Percentiles rank a stretch among this genome's conserved stretches.
phyloP scores from a whole-genome alignment of 35 echinoderm and acorn worm genomes.

The Ptychodera flava region DNA sequence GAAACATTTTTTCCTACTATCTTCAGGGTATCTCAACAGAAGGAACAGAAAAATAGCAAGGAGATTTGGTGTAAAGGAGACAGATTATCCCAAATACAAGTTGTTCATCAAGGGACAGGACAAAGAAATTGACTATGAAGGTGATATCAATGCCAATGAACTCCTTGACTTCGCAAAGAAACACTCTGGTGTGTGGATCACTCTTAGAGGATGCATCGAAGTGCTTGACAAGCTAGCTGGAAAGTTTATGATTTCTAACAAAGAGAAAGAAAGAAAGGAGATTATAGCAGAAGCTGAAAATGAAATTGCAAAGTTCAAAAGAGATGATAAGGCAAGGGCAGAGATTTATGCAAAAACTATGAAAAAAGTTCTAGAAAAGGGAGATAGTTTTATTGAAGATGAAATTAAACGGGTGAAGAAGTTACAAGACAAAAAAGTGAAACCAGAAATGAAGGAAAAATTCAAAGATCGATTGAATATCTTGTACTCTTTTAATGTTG shows the following conservation, averaged over 20 bases:
- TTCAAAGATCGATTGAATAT: constrained; percentile 69
- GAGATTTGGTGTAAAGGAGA: constrained; percentile 40
- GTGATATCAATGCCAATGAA: constrained; percentile 29
- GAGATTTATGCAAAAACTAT: constrained; percentile 55
- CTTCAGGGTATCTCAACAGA: constrained; percentile 63
- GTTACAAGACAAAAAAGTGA: constrained; percentile 40
- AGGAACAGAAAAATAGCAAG: constrained; percentile 53
- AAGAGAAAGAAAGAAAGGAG: constrained; percentile 9
- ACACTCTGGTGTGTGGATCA: constrained; percentile 45
- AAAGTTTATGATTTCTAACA: constrained; percentile 15
- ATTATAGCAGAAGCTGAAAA: constrained; percentile 30
- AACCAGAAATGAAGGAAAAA: constrained; percentile 28
- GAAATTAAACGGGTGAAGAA: constrained; percentile 52
- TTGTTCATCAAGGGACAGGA: constrained; percentile 46
- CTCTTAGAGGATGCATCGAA: constrained; percentile 41
- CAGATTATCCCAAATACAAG: constrained; percentile 45
- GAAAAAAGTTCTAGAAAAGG: constrained; percentile 63
- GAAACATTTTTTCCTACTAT: no score
- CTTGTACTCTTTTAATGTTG: constrained; percentile 32
- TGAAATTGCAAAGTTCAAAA: constrained; percentile 23
- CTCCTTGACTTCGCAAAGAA: constrained; percentile 36
- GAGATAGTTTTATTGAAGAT: constrained; percentile 19
- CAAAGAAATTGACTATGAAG: constrained; percentile 48
- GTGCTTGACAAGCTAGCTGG: constrained; percentile 37
- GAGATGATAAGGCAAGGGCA: constrained; percentile 27